These are phyloP conservation scores for Premnoplex brunnescens DNA, from an alignment of 2,797 vertebrate species.

Conservation along the genomic window DNA sequence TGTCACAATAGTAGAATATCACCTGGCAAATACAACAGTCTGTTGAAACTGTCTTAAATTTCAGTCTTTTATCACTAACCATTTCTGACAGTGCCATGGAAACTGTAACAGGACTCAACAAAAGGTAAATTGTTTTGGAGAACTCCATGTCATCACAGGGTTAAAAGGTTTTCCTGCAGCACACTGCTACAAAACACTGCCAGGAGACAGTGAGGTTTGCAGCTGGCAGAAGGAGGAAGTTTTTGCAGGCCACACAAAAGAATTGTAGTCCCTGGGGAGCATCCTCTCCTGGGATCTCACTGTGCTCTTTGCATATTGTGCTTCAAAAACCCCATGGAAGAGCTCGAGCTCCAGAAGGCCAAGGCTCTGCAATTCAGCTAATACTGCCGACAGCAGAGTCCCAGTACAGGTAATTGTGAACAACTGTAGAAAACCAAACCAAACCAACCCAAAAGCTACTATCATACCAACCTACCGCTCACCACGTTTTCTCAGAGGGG, in stretches of 20 bases:
- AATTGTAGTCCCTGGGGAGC: background rate
- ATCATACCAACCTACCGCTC: accelerated
- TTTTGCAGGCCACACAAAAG: background rate
- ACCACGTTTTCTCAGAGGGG: background rate
- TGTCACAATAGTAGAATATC: background rate
- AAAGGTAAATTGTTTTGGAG: background rate
- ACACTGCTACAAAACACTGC: background rate
- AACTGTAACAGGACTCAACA: background rate
- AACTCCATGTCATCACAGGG: background rate
- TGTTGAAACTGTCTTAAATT: background rate
- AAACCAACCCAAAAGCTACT: background rate
- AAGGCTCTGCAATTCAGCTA: background rate
- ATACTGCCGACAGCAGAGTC: background rate
- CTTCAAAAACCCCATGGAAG: background rate
- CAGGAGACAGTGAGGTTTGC: background rate
- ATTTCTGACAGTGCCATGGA: background rate
- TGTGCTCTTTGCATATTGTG: background rate
- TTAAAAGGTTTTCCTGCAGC: background rate
- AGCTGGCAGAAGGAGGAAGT: accelerated
- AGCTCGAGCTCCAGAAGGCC: accelerated
- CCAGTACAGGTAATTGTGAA: background rate
- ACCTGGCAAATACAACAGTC: background rate
- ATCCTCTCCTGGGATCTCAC: background rate
- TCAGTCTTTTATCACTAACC: background rate
- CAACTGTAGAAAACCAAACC: background rate